Evolutionary conservation across 2,888 invertebrate genomes (phyloP).

Genomic region (Tortrix viridana): DNA sequence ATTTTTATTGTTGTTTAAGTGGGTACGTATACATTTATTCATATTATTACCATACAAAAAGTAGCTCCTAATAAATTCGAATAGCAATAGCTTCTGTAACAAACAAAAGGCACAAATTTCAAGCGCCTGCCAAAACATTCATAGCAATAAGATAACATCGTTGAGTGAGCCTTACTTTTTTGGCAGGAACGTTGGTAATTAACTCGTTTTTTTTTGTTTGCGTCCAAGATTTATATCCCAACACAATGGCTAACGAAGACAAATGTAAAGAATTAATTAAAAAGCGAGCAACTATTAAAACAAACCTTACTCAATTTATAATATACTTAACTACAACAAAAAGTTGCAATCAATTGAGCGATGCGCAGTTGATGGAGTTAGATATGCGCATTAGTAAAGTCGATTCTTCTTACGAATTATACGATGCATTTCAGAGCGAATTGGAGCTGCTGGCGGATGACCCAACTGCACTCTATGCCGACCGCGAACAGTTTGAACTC

Average conservation of each 20-base stretch:
- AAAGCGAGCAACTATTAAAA: neutral
- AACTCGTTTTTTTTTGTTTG: no score
- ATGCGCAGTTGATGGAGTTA: neutral
- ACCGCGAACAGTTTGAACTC: neutral
- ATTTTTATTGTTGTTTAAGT: conserved; percentile 1
- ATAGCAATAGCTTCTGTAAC: neutral
- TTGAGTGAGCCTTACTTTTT: neutral
- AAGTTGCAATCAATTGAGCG: neutral
- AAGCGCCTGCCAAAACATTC: neutral
- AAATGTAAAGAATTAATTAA: neutral
- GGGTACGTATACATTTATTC: neutral
- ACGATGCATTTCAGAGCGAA: neutral
- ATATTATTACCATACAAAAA: neutral
- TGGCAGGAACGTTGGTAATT: neutral
- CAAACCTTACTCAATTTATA: conserved; percentile 2
- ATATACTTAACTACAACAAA: neutral
- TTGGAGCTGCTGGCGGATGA: conserved; percentile 1
- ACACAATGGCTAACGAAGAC: neutral
- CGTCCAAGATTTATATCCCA: neutral
- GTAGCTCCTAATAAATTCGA: neutral
- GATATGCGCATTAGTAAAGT: conserved; percentile 5
- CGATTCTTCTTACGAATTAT: neutral
- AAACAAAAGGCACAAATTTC: no score
- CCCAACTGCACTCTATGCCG: neutral
- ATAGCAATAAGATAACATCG: neutral